A percentile compares a stretch with the other conserved stretches of the same genome.
phyloP scores from a whole-genome alignment of 2,113 vertebrate species.

The Albula glossodonta region DNA sequence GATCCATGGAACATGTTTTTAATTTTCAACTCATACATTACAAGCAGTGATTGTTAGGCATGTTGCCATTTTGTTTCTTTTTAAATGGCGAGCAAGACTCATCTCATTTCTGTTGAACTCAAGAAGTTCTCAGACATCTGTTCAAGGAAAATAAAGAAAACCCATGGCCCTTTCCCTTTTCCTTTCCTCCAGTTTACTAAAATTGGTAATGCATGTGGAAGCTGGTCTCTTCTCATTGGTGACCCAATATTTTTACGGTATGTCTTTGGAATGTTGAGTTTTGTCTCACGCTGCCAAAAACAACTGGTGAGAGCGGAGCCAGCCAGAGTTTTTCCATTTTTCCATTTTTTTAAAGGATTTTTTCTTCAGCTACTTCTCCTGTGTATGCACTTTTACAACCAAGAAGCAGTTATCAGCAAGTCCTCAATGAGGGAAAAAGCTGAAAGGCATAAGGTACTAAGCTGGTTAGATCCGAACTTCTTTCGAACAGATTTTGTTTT shows the following conservation, averaged over 20 bases:
- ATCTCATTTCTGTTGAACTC: background rate
- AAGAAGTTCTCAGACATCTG: background rate
- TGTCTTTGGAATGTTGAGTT: constrained; percentile 56
- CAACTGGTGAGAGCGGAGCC: constrained; percentile 27
- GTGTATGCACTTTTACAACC: background rate
- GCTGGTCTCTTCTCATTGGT: constrained; percentile 29
- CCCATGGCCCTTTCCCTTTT: background rate
- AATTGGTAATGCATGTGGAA: constrained; percentile 62
- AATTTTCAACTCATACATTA: background rate
- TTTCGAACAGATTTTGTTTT: too few relatives aligned
- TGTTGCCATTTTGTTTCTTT: background rate
- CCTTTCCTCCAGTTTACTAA: constrained; percentile 59
- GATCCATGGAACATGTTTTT: background rate
- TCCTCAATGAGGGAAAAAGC: background rate
- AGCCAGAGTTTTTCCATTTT: constrained; percentile 22
- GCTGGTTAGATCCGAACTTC: too few relatives aligned
- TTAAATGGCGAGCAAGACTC: background rate
- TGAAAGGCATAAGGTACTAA: background rate
- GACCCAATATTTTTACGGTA: constrained; percentile 56
- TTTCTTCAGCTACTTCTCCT: background rate
- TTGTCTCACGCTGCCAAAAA: constrained; percentile 60
- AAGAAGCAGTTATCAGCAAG: background rate
- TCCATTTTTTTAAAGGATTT: background rate
- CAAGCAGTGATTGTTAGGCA: background rate
- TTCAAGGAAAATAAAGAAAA: background rate